These are phyloP conservation scores for Lindbergichthys nudifrons DNA, from an alignment of 2,797 vertebrate species.

Conservation along the genomic window DNA sequence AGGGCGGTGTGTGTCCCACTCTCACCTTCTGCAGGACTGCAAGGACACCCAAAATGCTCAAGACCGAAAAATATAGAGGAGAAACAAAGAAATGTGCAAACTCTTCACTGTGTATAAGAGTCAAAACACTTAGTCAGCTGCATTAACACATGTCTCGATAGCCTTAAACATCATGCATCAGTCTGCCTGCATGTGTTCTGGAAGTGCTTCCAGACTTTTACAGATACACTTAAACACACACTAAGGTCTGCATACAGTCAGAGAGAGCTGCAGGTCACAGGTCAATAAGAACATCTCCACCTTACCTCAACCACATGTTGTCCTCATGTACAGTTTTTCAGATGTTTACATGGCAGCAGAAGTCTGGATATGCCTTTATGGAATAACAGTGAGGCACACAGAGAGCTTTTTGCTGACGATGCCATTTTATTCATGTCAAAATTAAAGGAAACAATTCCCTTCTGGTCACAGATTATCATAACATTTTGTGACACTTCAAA, in stretches of 20 bases:
- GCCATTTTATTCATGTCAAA: no score
- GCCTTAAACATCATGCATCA: slow-evolving; percentile 4
- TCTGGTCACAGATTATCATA: no score
- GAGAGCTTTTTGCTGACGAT: no score
- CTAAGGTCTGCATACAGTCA: no score
- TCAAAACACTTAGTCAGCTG: neutral
- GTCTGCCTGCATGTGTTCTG: slow-evolving; percentile 6
- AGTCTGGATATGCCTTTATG: neutral
- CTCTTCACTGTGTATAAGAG: neutral
- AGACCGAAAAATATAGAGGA: slow-evolving; percentile 19
- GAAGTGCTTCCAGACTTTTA: neutral
- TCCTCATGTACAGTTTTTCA: neutral
- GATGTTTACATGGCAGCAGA: neutral
- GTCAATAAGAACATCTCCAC: no score
- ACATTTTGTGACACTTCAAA: no score
- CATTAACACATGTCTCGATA: neutral
- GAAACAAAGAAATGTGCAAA: slow-evolving; percentile 6
- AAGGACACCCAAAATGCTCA: slow-evolving; percentile 10
- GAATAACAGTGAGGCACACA: no score
- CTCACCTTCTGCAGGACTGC: neutral
- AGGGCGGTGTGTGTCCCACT: neutral
- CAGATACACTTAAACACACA: no score
- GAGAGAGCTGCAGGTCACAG: no score
- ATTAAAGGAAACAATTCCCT: no score
- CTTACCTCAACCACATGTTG: neutral